These are phyloP conservation scores for Crypturellus undulatus DNA, from an alignment of 2,113 vertebrate genomes.

Conservation along the genomic window DNA sequence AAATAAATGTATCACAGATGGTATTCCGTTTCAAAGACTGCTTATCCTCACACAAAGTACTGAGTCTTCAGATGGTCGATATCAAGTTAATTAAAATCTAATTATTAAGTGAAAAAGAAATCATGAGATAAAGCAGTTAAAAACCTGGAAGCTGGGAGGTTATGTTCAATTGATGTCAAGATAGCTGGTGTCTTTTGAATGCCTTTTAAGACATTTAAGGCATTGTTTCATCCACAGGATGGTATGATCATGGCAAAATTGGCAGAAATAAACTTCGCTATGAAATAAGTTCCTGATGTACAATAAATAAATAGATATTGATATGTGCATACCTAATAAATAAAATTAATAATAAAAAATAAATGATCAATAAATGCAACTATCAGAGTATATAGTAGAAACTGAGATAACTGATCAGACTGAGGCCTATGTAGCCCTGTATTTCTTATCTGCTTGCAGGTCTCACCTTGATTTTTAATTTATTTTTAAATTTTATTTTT, in stretches of 20 bases:
- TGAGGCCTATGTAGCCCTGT: neutral
- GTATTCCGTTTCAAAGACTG: neutral
- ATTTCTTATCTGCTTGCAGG: neutral
- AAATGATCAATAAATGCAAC: neutral
- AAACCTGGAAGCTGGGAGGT: neutral
- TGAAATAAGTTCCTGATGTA: neutral
- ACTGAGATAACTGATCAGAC: neutral
- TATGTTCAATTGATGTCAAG: neutral
- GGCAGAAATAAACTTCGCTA: neutral
- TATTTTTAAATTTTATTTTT: neutral
- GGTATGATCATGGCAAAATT: neutral
- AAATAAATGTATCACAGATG: neutral
- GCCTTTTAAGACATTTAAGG: neutral
- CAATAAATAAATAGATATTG: neutral
- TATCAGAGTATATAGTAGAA: neutral
- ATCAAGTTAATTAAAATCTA: neutral
- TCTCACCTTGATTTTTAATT: neutral
- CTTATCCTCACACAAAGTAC: neutral
- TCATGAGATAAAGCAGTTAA: neutral
- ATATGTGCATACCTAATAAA: neutral
- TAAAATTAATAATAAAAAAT: neutral
- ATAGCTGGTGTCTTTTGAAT: neutral
- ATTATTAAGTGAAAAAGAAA: slow-evolving; percentile 3
- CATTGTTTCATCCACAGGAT: neutral
- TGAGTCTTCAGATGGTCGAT: neutral